A percentile compares a stretch with the other conserved stretches of the same genome.
phyloP scores from a whole-genome alignment of 92 coral and sea anemone species.

The Epizoanthus scotinus region DNA sequence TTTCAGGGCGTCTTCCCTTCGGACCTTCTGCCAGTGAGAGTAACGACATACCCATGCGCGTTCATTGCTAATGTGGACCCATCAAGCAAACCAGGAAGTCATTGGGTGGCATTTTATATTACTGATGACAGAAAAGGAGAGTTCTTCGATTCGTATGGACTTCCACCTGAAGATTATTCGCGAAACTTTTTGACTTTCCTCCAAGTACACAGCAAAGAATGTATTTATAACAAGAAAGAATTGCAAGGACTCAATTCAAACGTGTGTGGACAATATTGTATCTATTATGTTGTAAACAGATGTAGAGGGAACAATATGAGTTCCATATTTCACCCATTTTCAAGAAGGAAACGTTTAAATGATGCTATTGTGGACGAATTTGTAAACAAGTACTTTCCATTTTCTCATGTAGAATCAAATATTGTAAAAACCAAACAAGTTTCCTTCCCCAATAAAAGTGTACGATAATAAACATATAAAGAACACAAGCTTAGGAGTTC shows the following conservation, averaged over 20 bases:
- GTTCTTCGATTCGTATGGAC: conserved; percentile 56
- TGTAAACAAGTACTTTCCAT: conserved; percentile 35
- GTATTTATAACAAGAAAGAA: conserved; percentile 45
- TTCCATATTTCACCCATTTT: conserved; percentile 40
- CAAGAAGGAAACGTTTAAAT: conserved; percentile 36
- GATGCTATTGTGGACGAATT: conserved; percentile 50
- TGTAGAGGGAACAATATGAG: conserved; percentile 38
- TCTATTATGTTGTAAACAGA: conserved; percentile 44
- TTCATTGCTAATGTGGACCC: conserved; percentile 42
- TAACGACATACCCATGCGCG: conserved; percentile 25
- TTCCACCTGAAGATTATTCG: conserved; percentile 37
- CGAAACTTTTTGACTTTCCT: conserved; percentile 35
- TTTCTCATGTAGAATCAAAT: neutral
- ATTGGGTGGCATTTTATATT: conserved; percentile 32
- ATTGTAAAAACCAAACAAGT: conserved; percentile 1
- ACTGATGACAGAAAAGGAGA: conserved; percentile 47
- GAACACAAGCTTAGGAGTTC: too few species aligned
- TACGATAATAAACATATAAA: neutral
- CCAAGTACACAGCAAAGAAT: conserved; percentile 22
- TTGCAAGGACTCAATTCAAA: conserved; percentile 51
- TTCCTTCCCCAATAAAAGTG: neutral
- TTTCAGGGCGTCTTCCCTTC: conserved; percentile 33
- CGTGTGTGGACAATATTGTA: conserved; percentile 61
- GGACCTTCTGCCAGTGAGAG: conserved; percentile 37
- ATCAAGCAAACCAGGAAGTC: conserved; percentile 28